phyloP scores from a whole-genome alignment of 2,113 vertebrate genomes.

The Enhydra lutris region DNA sequence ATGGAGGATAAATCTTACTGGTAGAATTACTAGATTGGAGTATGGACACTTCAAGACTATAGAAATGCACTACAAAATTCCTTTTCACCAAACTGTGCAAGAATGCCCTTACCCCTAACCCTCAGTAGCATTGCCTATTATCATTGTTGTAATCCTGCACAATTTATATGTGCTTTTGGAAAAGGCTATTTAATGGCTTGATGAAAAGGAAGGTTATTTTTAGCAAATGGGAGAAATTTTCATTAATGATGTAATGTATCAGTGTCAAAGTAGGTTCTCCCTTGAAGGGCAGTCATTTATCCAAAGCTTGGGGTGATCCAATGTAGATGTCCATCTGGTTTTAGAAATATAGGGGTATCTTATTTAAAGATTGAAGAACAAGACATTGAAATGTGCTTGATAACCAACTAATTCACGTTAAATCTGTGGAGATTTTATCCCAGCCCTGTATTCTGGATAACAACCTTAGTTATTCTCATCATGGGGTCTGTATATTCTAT shows the following conservation, averaged over 20 bases:
- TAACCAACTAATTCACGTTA: constrained; percentile 1
- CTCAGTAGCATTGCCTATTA: not conserved
- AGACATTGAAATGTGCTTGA: not conserved
- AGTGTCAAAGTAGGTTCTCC: constrained; percentile 26
- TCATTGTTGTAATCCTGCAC: not conserved
- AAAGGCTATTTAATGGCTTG: constrained; percentile 34
- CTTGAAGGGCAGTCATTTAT: not conserved
- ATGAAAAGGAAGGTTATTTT: constrained; percentile 49
- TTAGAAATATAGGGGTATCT: not conserved
- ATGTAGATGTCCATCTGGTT: not conserved
- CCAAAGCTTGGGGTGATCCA: not conserved
- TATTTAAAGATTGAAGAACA: constrained; percentile 25
- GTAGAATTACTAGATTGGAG: not conserved
- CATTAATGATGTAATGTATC: not conserved
- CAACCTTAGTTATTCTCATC: not conserved
- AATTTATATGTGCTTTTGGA: not conserved
- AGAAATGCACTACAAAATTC: not conserved
- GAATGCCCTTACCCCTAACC: not conserved
- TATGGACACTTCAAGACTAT: not conserved
- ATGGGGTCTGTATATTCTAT: not conserved
- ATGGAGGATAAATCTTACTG: not conserved
- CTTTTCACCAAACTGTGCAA: not conserved
- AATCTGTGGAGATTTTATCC: not conserved
- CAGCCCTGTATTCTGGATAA: not conserved
- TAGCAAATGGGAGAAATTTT: not conserved